Conservation (phyloP, 2,888 invertebrate genomes). For the Bembecia ichneumoniformis region DNA sequence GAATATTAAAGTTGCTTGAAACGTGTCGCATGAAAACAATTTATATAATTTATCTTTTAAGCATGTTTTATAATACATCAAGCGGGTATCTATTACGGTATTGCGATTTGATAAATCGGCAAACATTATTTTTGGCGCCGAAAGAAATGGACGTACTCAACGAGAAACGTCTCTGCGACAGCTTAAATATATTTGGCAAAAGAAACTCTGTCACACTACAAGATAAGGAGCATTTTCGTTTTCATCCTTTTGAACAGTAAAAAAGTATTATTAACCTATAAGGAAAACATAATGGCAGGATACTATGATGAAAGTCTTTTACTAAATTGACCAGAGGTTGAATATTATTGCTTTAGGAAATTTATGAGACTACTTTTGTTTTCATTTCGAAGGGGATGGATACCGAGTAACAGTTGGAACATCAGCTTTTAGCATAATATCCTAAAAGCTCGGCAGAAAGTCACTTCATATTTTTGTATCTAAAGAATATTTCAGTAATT, state of each 20-base stretch:
- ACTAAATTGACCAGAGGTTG: conserved; percentile 43
- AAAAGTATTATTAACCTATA: conserved; percentile 54
- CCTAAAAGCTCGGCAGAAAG: no score
- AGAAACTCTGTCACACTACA: conserved; percentile 22
- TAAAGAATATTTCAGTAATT: no score
- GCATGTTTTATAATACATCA: conserved; percentile 29
- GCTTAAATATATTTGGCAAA: conserved; percentile 12
- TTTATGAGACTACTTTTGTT: neutral
- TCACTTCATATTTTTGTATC: no score
- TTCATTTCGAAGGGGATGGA: neutral
- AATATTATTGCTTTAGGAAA: conserved; percentile 8
- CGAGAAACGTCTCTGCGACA: conserved; percentile 37
- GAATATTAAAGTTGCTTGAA: no score
- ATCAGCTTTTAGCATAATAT: no score
- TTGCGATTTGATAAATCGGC: conserved; percentile 71
- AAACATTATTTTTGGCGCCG: conserved; percentile 66
- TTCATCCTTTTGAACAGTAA: conserved; percentile 20
- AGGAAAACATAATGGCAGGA: conserved; percentile 53
- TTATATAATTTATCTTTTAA: conserved; percentile 51
- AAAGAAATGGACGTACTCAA: conserved; percentile 66
- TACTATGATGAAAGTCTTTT: conserved; percentile 51
- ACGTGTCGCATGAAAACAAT: conserved; percentile 17
- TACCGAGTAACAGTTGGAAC: no score
- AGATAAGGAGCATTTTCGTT: conserved; percentile 22
- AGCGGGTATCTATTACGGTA: conserved; percentile 69